These are phyloP conservation scores for Bugulina stolonifera DNA, from an alignment of 2,888 invertebrate genomes.

Conservation along the genomic window DNA sequence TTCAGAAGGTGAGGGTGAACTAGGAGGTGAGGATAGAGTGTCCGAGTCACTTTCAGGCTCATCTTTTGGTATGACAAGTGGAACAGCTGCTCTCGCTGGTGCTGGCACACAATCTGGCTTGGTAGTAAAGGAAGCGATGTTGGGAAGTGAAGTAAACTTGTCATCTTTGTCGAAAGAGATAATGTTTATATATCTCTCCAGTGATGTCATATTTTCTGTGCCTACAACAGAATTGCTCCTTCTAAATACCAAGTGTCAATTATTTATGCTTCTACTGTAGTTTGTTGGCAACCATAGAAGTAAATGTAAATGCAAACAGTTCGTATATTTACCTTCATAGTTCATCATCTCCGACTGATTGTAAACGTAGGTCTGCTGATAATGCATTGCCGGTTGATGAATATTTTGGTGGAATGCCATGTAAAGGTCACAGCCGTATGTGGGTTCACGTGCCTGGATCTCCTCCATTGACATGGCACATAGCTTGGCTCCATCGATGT, in stretches of 20 bases:
- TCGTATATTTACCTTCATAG: constrained; percentile 1
- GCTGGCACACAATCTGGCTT: not conserved
- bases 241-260: no score
- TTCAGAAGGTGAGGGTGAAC: not conserved
- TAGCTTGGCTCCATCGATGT: constrained; percentile 35
- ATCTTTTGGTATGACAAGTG: not conserved
- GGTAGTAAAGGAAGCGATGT: not conserved
- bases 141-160: not conserved
- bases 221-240: no score
- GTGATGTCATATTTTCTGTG: no score
- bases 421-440: constrained; percentile 36
- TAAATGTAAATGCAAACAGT: no score
- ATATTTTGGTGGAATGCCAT: constrained; percentile 32
- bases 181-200: not conserved
- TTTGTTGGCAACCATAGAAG: no score
- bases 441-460: constrained; percentile 34
- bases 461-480: constrained; percentile 36
- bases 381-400: not conserved
- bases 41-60: not conserved
- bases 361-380: not conserved
- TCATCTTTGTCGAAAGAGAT: constrained; percentile 10
- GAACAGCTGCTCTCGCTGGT: not conserved
- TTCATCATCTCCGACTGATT: not conserved
- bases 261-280: no score
- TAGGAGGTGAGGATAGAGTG: not conserved